Evolutionary conservation across 2,888 invertebrate genomes (phyloP), one percentile per base, ranked within the genome.

Genomic region (Meghimatium bilineatum): DNA sequence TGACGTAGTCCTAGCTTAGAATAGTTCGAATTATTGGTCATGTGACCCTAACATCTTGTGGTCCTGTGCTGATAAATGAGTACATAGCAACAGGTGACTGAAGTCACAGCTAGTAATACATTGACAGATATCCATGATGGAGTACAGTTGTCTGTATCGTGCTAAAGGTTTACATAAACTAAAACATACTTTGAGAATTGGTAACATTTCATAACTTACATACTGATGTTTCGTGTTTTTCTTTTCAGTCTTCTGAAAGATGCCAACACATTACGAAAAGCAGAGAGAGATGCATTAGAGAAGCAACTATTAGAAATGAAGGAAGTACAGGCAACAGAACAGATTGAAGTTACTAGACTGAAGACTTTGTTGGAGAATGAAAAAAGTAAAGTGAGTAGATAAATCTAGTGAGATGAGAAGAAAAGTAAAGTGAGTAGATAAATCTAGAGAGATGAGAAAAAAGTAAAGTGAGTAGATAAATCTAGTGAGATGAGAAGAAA

Each of bases 291-390:
- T 89, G 95, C 96, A 87, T 94, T 96, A 88, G 97, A 97, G 90
- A 95, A 95, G 60, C 96, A 97, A 89, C 94, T 96, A 86, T 95
- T 95, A 23, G 90, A 91, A 72, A 82, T 92, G 80, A 91, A 91
- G 85, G 97, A 97, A 91, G 95, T 96, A 87, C 95, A 96, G 56
- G 96, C 96, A 3, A 96, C 96, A 85, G 95, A 96, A 38, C 96
- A 96, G 91, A 96, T 97, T 88, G 97, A 98, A 94, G 95, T 97
- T 76, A 95, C 96, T 89, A 95, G 97, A 75, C 94, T 97, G 87
- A 95, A 95, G 32, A 96, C 96, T 80, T 94, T 97, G 84, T 94
- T 97, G 32, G 97, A 97, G 87, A 96, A 96, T 93, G 97, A 97
- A 14, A 96, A 96, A 90, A 96, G 96, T 8, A 97, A 97, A 95